Evolutionary conservation across 2,797 vertebrate species (phyloP).

Genomic region (Amblyraja radiata): DNA sequence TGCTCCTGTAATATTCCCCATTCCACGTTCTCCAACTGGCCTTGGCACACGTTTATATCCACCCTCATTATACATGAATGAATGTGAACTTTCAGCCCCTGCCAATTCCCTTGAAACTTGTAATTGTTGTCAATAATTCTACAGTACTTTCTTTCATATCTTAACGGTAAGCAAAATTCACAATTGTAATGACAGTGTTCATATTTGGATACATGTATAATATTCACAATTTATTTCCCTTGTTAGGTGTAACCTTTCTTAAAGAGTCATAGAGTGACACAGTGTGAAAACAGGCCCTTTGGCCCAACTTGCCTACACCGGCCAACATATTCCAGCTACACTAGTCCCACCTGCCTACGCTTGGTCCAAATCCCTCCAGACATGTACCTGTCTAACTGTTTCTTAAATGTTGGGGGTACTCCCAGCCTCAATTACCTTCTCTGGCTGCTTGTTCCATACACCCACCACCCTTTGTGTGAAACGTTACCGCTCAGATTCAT

Average conservation of each 20-base stretch:
- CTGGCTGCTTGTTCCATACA: no score
- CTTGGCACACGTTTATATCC: not conserved
- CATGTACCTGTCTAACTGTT: no score
- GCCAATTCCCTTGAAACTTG: not conserved
- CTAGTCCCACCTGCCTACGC: no score
- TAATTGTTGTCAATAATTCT: not conserved
- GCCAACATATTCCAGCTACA: no score
- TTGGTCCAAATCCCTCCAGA: no score
- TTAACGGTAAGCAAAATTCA: not conserved
- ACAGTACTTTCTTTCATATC: not conserved
- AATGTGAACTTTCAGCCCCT: not conserved
- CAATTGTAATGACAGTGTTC: not conserved
- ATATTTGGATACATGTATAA: not conserved
- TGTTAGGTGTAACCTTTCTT: not conserved
- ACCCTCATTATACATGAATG: not conserved
- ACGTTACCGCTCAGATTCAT: no score
- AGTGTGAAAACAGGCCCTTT: no score
- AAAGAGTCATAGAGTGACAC: no score
- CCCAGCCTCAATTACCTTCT: no score
- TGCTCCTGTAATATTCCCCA: not conserved
- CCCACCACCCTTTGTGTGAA: no score
- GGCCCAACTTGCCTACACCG: no score
- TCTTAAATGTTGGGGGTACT: no score
- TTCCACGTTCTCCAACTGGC: not conserved
- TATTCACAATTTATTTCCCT: not conserved